Base-by-base conservation (phyloP, 2,888 invertebrate species). In the Heliconius erato region DNA sequence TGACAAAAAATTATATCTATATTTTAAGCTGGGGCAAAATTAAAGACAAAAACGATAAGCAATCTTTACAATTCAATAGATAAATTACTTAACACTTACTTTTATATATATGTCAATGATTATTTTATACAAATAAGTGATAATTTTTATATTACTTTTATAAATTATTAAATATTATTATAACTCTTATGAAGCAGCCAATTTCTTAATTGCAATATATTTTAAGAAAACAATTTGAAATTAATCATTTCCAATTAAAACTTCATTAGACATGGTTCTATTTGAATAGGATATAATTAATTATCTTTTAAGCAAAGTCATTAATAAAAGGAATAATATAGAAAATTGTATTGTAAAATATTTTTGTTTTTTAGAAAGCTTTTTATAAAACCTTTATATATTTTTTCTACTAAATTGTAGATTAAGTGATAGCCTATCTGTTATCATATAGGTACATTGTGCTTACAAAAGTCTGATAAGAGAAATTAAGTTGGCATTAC, bases 51-150 rank as follows among this genome's bases (percentile, higher is more conserved):
- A 63, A 63, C 14, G 63, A 63, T 76, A 63, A 76, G 63, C n/a
- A 76, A 63, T 63, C 76, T 76, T 76, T 76, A 76, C 35, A 40
- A 76, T 40, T 63, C 59, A 12, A 63, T 63, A 35, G 63, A 76
- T 76, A 76, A 76, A 76, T 76, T 76, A 63, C n/a, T 40, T 16
- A n/a, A 63, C 4, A 63, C 35, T 40, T 54, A 54, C n/a, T 26
- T n/a, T 19, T n/a, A 32, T 63, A 54, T 74, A 11, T 54, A 76
- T 35, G 59, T 16, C 40, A 63, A 63, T 23, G 63, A 63, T 76
- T 76, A 63, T 72, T 44, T 7, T 14, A 26, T 6, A 26, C 9
- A n/a, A 71, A 40, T 71, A 67, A 67, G 7, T 71, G 44, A 44
- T 49, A 44, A 44, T 72, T 72, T 49, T 16, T 19, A 26, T 49